A percentile compares a stretch with the other conserved stretches of the same genome.
Conservation (phyloP, 1,140 invertebrate genomes). For the Doryteuthis pealeii region DNA sequence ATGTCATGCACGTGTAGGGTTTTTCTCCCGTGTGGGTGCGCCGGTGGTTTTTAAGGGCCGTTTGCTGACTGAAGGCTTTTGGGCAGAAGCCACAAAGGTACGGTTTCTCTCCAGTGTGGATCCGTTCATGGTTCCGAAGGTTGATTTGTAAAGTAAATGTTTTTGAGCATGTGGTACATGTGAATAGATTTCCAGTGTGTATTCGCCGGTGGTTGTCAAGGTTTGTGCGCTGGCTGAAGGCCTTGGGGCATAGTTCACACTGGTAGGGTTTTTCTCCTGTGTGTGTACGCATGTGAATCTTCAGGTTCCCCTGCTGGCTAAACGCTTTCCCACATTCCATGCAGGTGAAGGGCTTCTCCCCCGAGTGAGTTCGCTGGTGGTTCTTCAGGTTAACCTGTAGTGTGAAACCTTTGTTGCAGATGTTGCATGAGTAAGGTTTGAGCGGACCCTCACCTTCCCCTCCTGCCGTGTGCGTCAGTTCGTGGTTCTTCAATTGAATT, state of each 20-base stretch:
- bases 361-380: conserved; percentile 52
- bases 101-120: conserved; percentile 30
- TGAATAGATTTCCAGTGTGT: conserved; percentile 71
- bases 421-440: conserved; percentile 19
- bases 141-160: conserved; percentile 19
- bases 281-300: conserved; percentile 72
- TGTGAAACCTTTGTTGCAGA: conserved; percentile 35
- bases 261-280: conserved; percentile 59
- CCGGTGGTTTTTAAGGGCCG: conserved; percentile 47
- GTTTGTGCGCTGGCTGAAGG: conserved; percentile 89
- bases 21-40: conserved; percentile 55
- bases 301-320: conserved; percentile 65
- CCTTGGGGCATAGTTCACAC: conserved; percentile 61
- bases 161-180: conserved; percentile 31
- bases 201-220: conserved; percentile 88
- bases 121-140: conserved; percentile 11
- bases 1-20: conserved; percentile 56
- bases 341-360: conserved; percentile 55
- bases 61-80: conserved; percentile 45
- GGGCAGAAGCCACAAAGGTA: conserved; percentile 42
- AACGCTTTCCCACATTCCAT: conserved; percentile 50
- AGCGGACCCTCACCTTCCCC: conserved; percentile 68
- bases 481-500: conserved; percentile 34
- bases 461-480: conserved; percentile 30
- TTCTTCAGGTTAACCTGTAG: conserved; percentile 44